phyloP scores from a whole-genome alignment of 1,140 invertebrate species.

The Heterodera carotae region DNA sequence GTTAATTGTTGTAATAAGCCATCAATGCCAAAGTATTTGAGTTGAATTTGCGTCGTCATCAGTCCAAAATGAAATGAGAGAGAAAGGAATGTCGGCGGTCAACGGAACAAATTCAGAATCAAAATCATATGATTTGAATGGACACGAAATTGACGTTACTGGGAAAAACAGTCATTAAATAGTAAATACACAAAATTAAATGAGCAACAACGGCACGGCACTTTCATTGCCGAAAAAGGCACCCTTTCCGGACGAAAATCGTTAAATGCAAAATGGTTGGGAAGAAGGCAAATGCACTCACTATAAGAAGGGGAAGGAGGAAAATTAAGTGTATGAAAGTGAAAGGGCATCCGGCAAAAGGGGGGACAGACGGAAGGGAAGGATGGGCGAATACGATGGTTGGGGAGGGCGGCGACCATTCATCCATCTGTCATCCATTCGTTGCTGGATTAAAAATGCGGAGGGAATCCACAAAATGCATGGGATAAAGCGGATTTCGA shows the following conservation, averaged over 20 bases:
- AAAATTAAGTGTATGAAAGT: conserved; percentile 16
- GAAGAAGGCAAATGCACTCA: background rate
- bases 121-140: too few species aligned
- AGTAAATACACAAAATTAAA: conserved; percentile 10
- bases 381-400: background rate
- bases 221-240: background rate
- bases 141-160: too few species aligned
- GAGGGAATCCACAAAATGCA: background rate
- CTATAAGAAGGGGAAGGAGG: background rate
- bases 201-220: background rate
- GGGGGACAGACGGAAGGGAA: background rate
- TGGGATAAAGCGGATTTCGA: background rate
- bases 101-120: too few species aligned
- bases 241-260: conserved; percentile 3
- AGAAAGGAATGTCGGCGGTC: background rate
- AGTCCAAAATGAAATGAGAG: background rate
- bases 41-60: background rate
- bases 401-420: background rate
- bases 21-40: background rate
- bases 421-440: background rate
- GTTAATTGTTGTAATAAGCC: background rate
- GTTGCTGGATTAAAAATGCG: background rate
- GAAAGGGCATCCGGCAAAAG: background rate
- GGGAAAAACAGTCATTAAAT: background rate
- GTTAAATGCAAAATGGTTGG: conserved; percentile 2